Evolutionary conservation across 2,888 invertebrate species (phyloP), one percentile per base, ranked within the genome.

Genomic region (Chalcosyrphus nemorum): DNA sequence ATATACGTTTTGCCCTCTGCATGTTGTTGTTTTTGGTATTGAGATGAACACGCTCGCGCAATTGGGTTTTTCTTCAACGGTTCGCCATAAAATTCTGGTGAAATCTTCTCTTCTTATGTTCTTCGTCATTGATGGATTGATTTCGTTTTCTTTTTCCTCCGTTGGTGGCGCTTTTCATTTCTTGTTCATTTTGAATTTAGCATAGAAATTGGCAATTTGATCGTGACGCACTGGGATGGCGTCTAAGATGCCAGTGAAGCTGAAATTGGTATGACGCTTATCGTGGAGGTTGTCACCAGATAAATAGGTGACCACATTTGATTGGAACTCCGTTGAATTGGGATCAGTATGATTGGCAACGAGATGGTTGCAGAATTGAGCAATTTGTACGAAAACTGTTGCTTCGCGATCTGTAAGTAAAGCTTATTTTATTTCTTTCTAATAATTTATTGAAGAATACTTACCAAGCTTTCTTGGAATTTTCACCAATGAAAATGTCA

Each of bases 201-300:
- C 93, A 92, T 96, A 95, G 93, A 97, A 98, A 87, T 95, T 94
- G 87, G 94, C 94, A 87, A 97, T 95, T 89, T 95, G 94, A 91
- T 97, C 96, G 70, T 97, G 93, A 87, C 95, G 94, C 59, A 97
- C 95, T 17, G 97, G 97, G 81, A 96, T 95, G 52, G 96, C 93
- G 88, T 95, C 94, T 24, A 96, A 95, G 86, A 97, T 94, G 76
- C 96, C 96, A 5, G 95, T 94, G 75, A 95, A 94, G 90, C 95
- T 96, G 89, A 96, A 95, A 86, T 95, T 93, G 43, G 91, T 86
- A 27, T 86, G 81, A 74, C 89, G 89, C 87, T 91, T 91, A 81
- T 91, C 91, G 54, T 90, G 88, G 75, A 92, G 82, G 82, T 89
- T 89, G 81, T 91, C 93, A 11, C 96, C 97, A 24, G 96, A 95